Conservation (phyloP, 1,140 invertebrate genomes). For the Phymorhynchus buccinoides region DNA sequence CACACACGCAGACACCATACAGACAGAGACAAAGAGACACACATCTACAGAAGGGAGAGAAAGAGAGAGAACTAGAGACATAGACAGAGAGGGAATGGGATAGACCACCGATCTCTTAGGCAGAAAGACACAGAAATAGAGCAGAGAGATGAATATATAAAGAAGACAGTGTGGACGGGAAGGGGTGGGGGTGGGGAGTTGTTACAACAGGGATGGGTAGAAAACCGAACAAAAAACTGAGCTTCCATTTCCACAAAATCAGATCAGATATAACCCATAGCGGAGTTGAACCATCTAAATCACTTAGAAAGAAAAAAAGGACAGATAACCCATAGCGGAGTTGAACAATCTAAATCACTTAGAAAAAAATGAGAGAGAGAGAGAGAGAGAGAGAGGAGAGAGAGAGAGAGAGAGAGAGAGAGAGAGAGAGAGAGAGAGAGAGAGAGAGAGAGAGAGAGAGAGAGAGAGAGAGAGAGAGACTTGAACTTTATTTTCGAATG, state of each 20-base stretch:
- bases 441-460: neutral
- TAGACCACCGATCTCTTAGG: no score
- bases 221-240: no score
- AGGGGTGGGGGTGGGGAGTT: slow-evolving; percentile 11
- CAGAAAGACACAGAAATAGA: no score
- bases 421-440: neutral
- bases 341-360: neutral
- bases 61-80: no score
- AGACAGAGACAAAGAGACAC: no score
- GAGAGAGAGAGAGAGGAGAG: neutral
- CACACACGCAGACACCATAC: neutral
- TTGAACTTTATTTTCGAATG: no score
- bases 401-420: neutral
- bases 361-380: slow-evolving; percentile 12
- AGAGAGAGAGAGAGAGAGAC: neutral
- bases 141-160: no score
- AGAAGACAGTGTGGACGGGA: neutral
- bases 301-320: neutral
- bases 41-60: no score
- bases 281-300: neutral
- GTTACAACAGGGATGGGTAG: neutral
- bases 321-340: neutral
- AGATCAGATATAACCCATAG: neutral
- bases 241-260: no score
- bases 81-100: no score